Conservation (phyloP, 1,140 invertebrate species). For the Danaus plexippus region DNA sequence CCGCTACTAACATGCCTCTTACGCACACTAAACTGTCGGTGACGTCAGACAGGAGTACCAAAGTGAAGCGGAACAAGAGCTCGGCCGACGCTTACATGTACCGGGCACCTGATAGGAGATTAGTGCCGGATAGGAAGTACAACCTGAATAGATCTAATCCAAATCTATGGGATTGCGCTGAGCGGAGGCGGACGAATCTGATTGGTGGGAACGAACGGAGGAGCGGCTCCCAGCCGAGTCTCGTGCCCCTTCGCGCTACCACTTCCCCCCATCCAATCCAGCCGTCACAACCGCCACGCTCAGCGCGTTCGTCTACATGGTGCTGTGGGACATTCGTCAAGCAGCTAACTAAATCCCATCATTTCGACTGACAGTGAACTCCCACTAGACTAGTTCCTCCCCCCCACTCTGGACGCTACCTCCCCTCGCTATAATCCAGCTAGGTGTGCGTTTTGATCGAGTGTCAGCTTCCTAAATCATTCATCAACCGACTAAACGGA, state of each 20-base stretch:
- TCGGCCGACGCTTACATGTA: slow-evolving; percentile 59
- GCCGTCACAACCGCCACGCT: slow-evolving; percentile 48
- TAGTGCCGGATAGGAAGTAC: slow-evolving; percentile 55
- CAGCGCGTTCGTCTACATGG: slow-evolving; percentile 74
- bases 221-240: slow-evolving; percentile 56
- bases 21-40: slow-evolving; percentile 51
- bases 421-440: slow-evolving; percentile 12
- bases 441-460: slow-evolving; percentile 26
- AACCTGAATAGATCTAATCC: slow-evolving; percentile 67
- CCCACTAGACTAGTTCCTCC: slow-evolving; percentile 8
- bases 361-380: slow-evolving; percentile 71
- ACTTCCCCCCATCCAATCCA: no score
- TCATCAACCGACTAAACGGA: slow-evolving; percentile 2
- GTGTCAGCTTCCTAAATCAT: slow-evolving; percentile 6
- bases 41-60: slow-evolving; percentile 39
- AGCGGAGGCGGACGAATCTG: slow-evolving; percentile 33
- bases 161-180: slow-evolving; percentile 54
- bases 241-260: slow-evolving; percentile 33
- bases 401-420: slow-evolving; percentile 7
- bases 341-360: slow-evolving; percentile 74
- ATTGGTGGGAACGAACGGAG: slow-evolving; percentile 31
- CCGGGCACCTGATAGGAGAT: slow-evolving; percentile 50
- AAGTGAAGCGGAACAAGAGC: slow-evolving; percentile 69
- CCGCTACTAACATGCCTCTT: slow-evolving; percentile 70
- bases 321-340: slow-evolving; percentile 76